A percentile compares a stretch with the other conserved stretches of the same genome.
Conservation (phyloP, 2,888 invertebrate species). For the Cryptops parisi region DNA sequence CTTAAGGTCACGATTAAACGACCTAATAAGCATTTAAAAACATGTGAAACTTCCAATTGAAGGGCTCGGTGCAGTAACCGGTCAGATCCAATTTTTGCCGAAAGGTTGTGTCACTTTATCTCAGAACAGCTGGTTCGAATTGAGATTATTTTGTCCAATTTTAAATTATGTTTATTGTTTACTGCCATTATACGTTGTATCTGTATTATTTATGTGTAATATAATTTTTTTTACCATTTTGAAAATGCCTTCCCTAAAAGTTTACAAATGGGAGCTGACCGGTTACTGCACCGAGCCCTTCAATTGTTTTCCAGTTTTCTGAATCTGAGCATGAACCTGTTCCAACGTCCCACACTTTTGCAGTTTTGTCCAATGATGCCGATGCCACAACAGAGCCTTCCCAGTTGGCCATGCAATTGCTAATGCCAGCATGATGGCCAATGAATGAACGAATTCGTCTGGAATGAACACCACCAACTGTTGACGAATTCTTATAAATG, state of each 20-base stretch:
- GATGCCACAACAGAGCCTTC: slow-evolving; percentile 50
- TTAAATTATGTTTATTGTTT: too few relatives aligned
- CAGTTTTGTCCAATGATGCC: slow-evolving; percentile 53
- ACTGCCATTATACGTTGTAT: too few relatives aligned
- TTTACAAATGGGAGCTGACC: neutral
- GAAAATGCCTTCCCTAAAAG: neutral
- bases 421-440: slow-evolving; percentile 52
- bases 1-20: slow-evolving; percentile 27
- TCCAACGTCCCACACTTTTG: slow-evolving; percentile 50
- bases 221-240: too few relatives aligned
- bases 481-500: too few relatives aligned
- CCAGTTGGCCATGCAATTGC: slow-evolving; percentile 54
- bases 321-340: neutral
- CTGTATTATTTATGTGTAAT: too few relatives aligned
- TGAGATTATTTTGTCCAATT: too few relatives aligned
- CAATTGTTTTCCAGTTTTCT: neutral
- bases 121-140: too few relatives aligned
- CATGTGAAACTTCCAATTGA: too few relatives aligned
- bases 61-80: too few relatives aligned
- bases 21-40: too few relatives aligned
- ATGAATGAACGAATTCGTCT: slow-evolving; percentile 44
- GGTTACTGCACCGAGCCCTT: neutral
- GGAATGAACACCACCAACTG: slow-evolving; percentile 17
- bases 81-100: too few relatives aligned
- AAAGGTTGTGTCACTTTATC: too few relatives aligned